Evolutionary conservation across 2,113 vertebrate species (phyloP).

Genomic region (Equus przewalskii): DNA sequence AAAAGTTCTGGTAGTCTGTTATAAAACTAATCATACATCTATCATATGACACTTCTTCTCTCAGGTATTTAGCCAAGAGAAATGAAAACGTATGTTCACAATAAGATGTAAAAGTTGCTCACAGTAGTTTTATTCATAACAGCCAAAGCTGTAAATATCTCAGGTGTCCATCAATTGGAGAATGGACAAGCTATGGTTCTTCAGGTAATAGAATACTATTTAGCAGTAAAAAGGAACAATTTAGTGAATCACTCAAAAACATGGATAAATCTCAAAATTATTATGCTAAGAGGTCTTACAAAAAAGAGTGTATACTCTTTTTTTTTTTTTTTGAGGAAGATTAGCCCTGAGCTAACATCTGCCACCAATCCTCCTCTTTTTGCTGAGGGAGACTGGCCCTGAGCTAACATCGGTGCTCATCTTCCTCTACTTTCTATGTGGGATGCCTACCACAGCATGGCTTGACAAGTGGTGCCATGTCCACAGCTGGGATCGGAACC

Average conservation of each 20-base stretch:
- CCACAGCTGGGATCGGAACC: too few relatives aligned
- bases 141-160: not conserved
- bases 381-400: too few relatives aligned
- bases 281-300: not conserved
- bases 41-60: not conserved
- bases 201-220: not conserved
- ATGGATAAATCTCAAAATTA: constrained; percentile 13
- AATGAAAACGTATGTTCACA: not conserved
- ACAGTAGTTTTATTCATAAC: not conserved
- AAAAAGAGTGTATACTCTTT: not conserved
- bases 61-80: not conserved
- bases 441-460: too few relatives aligned
- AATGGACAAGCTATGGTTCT: not conserved
- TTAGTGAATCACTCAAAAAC: not conserved
- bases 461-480: too few relatives aligned
- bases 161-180: not conserved
- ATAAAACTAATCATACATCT: not conserved
- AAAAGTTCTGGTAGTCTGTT: constrained; percentile 12
- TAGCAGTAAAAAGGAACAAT: not conserved
- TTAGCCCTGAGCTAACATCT: too few relatives aligned
- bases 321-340: too few relatives aligned
- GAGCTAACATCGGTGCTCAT: too few relatives aligned
- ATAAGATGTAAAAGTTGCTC: not conserved
- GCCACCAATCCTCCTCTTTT: too few relatives aligned
- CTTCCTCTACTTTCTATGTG: too few relatives aligned